phyloP scores from a whole-genome alignment of 2,113 vertebrate species.

The Herpetotheres cachinnans region DNA sequence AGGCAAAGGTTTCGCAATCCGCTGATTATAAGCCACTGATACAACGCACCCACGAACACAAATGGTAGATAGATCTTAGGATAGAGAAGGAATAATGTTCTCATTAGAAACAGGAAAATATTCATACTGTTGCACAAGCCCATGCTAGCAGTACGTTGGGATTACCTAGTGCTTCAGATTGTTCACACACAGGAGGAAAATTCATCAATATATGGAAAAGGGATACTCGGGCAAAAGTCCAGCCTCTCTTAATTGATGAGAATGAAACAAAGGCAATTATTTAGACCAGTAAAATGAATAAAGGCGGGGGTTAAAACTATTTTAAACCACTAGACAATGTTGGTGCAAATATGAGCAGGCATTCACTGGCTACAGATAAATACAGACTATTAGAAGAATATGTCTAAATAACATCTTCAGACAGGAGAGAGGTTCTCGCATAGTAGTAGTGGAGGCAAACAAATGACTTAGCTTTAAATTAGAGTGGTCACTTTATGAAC shows the following conservation, averaged over 20 bases:
- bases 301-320: background rate
- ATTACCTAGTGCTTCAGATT: background rate
- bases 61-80: background rate
- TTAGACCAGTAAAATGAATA: background rate
- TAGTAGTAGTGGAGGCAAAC: background rate
- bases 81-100: background rate
- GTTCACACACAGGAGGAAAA: background rate
- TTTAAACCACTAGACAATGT: background rate
- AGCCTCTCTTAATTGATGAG: background rate
- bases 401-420: background rate
- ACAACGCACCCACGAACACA: background rate
- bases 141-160: background rate
- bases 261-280: background rate
- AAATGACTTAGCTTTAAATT: background rate
- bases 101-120: background rate
- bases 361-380: background rate
- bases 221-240: accelerated
- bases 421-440: background rate
- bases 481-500: background rate
- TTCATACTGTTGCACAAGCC: background rate
- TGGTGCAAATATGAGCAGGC: background rate
- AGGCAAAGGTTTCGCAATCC: background rate
- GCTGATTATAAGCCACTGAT: background rate
- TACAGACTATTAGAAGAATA: background rate
- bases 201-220: background rate